Evolutionary conservation across 2,113 vertebrate species (phyloP).

Genomic region (Chiloscyllium plagiosum): DNA sequence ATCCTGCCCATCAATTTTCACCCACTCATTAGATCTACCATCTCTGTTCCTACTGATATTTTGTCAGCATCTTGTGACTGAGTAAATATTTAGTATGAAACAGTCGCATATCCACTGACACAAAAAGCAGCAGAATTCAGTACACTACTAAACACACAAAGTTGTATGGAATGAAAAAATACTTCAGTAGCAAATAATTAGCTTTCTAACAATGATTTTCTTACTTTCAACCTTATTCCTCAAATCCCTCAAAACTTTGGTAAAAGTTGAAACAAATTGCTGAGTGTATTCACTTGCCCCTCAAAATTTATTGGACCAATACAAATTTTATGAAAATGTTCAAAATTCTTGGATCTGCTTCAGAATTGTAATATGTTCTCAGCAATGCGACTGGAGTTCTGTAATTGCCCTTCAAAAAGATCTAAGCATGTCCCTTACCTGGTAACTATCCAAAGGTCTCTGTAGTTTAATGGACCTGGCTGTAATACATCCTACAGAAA

Average conservation of each 20-base stretch:
- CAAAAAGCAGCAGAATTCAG: not conserved
- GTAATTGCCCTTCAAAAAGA: not conserved
- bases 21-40: not conserved
- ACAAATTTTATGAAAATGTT: not conserved
- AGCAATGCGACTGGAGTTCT: not conserved
- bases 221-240: not conserved
- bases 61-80: not conserved
- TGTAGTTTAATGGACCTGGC: constrained; percentile 86
- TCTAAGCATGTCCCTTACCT: constrained; percentile 59
- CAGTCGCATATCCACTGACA: not conserved
- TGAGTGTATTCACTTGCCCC: not conserved
- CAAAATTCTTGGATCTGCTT: not conserved
- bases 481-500: constrained; percentile 86
- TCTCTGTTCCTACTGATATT: not conserved
- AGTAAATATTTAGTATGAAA: not conserved
- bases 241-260: not conserved
- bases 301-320: not conserved
- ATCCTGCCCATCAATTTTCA: not conserved
- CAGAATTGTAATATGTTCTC: not conserved
- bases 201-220: not conserved
- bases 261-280: not conserved
- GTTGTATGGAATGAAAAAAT: too few relatives aligned
- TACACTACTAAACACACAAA: not conserved
- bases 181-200: too few relatives aligned
- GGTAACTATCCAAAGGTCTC: constrained; percentile 91